These are phyloP conservation scores for Eufriesea mexicana DNA, from an alignment of 1,140 invertebrate genomes.

Conservation along the genomic window DNA sequence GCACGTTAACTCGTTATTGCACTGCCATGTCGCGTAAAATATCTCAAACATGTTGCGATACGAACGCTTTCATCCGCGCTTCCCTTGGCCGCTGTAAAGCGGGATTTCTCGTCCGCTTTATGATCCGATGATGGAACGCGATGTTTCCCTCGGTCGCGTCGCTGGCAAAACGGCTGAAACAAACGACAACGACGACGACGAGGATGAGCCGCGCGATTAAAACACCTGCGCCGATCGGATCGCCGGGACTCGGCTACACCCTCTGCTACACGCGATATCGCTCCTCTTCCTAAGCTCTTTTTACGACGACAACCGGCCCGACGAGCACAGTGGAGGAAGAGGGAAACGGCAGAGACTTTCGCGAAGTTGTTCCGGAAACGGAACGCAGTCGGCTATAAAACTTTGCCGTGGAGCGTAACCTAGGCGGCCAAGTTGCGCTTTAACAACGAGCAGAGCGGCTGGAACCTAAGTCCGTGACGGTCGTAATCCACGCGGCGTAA, in stretches of 20 bases:
- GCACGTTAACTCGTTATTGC: background rate
- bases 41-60: background rate
- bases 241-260: too few species aligned
- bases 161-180: background rate
- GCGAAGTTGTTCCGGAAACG: constrained; percentile 30
- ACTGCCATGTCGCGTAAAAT: background rate
- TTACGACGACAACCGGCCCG: constrained; percentile 1
- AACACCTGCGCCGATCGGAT: constrained; percentile 11
- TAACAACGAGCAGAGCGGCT: background rate
- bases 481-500: background rate
- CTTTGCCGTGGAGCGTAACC: background rate
- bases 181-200: background rate
- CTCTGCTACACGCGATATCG: background rate
- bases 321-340: background rate
- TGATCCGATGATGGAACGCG: constrained; percentile 15
- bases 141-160: background rate
- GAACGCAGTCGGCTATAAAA: background rate
- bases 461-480: background rate
- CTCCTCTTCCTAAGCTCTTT: constrained; percentile 14
- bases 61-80: background rate
- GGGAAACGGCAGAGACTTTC: background rate
- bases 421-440: background rate
- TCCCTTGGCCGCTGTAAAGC: background rate
- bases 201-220: background rate
- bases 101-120: constrained; percentile 23